Conservation (phyloP, 2,797 vertebrate species). For the Leucoraja ocellata region DNA sequence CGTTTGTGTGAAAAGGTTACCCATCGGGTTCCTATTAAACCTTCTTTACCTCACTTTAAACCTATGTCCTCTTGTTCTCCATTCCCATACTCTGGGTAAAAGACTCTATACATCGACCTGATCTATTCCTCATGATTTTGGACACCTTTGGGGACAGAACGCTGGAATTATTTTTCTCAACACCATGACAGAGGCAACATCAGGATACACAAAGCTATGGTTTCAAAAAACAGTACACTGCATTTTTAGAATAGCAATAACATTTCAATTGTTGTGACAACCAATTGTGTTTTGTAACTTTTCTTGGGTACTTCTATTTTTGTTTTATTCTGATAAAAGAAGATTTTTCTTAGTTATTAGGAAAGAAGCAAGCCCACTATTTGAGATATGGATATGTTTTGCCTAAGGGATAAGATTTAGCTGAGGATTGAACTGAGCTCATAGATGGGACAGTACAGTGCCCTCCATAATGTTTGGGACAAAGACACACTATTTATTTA, state of each 20-base stretch:
- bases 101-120: too few species aligned
- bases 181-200: background rate
- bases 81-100: too few species aligned
- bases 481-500: too few species aligned
- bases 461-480: too few species aligned
- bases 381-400: background rate
- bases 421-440: background rate
- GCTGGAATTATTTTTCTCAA: background rate
- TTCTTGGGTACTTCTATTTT: background rate
- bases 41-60: too few species aligned
- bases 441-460: background rate
- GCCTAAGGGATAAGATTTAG: background rate
- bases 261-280: background rate
- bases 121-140: too few species aligned
- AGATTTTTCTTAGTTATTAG: background rate
- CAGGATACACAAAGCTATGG: background rate
- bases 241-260: background rate
- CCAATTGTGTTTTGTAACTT: background rate
- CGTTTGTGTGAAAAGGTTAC: too few species aligned
- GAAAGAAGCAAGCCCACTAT: background rate
- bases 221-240: background rate
- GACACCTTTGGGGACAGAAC: background rate
- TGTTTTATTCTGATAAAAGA: background rate
- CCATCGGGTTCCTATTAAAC: too few species aligned
- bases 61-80: too few species aligned